Evolutionary conservation across 2,113 vertebrate species (phyloP), one percentile per base, ranked within the genome.

Genomic region (Elgaria multicarinata): DNA sequence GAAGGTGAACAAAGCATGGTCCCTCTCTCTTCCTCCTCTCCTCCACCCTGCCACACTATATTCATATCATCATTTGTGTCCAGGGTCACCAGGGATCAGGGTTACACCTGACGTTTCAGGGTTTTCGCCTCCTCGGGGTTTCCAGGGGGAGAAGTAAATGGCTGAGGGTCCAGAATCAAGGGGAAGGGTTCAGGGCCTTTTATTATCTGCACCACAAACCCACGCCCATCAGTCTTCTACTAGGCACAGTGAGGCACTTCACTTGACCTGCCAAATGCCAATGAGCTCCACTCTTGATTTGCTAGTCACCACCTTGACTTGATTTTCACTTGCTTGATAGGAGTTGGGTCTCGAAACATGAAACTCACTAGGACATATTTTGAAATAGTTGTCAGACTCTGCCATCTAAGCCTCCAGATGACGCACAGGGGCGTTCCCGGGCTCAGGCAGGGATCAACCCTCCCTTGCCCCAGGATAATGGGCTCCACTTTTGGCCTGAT

Each of bases 1-100:
- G 97, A 98, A 99, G 98, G 98, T 99, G 98, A 98, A 98, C 97
- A 95, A 90, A 98, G 97, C 98, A 98, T 97, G 97, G 98, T 98
- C 98, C 98, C 97, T 93, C 96, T 96, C 93, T 95, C 94, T 95
- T 95, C 95, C 96, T 96, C 94, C 95, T 90, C 81, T 90, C 91
- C 84, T 89, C 64, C 46, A 16, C 89, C 92, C 92, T 92, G 88
- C 87, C 64, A 87, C 85, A 67, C 87, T 87, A 90, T 83, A 86
- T 89, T 83, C 91, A 80, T 96, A 92, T 86, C 90, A 77, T 94
- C 92, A 78, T 86, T 3, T 86, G 16, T 77, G 64, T 77, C 75
- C 88, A 91, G 36, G 26, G 36, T 33, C 46, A 39, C 42, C 24
- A n/a, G 13, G 74, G 44, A 4, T 66, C 20, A 72, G 83, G 31